Evolutionary conservation across 2,888 invertebrate genomes (phyloP).

Genomic region (Pseudococcus jackbeardsleyi): DNA sequence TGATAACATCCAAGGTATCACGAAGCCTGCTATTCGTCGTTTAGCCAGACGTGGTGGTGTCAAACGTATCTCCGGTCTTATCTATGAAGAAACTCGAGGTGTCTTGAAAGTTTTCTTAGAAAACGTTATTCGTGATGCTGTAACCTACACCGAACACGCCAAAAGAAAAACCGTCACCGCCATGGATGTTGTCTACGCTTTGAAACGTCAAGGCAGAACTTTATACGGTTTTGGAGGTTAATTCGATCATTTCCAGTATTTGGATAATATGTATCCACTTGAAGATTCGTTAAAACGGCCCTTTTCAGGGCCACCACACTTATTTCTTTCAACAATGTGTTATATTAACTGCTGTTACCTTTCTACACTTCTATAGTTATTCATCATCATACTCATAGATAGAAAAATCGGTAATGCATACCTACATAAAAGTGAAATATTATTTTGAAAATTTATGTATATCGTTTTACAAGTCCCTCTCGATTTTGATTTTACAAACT

Average conservation of each 20-base stretch:
- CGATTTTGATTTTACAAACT: too few species aligned
- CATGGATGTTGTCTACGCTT: constrained; percentile 90
- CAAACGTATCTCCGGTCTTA: constrained; percentile 73
- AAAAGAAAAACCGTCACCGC: constrained; percentile 90
- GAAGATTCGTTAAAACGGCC: not conserved
- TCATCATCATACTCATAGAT: too few species aligned
- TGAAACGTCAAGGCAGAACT: constrained; percentile 85
- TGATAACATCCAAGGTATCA: constrained; percentile 74
- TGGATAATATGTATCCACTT: not conserved
- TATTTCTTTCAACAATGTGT: not conserved
- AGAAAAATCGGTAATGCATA: too few species aligned
- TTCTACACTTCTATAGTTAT: too few species aligned
- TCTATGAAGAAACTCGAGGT: constrained; percentile 86
- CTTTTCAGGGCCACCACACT: not conserved
- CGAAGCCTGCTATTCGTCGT: constrained; percentile 83
- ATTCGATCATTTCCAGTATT: not conserved
- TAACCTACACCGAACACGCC: constrained; percentile 88
- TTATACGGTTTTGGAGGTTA: constrained; percentile 85
- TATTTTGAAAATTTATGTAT: too few species aligned
- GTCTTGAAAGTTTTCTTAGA: constrained; percentile 86
- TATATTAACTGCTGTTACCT: too few species aligned
- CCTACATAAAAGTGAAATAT: too few species aligned
- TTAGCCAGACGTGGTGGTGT: constrained; percentile 80
- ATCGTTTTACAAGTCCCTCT: too few species aligned
- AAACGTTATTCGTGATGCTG: constrained; percentile 86